Percentiles rank a stretch among this genome's conserved stretches.
phyloP scores from a whole-genome alignment of 2,113 vertebrate genomes.

The Anser brachyrhynchus region DNA sequence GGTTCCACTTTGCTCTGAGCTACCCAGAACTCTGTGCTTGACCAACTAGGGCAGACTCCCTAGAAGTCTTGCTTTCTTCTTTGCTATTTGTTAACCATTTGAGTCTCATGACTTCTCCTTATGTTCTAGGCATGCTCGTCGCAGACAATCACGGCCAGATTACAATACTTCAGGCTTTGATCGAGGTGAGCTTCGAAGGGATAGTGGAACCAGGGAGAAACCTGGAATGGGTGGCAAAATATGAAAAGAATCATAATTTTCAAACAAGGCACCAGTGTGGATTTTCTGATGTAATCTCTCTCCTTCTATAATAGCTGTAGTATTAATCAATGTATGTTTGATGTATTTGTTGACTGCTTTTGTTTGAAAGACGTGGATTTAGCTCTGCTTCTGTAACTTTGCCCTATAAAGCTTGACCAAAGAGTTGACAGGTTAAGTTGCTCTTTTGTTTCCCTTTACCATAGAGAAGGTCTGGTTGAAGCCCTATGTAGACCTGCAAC shows the following conservation, averaged over 20 bases:
- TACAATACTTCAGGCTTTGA: constrained; percentile 61
- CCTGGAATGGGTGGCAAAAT: background rate
- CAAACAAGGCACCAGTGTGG: background rate
- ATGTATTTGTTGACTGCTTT: background rate
- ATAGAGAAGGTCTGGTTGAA: constrained; percentile 81
- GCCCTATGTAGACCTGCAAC: constrained; percentile 82
- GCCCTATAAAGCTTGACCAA: background rate
- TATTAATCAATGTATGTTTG: background rate
- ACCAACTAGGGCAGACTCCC: background rate
- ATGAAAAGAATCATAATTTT: background rate
- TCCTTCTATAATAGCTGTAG: background rate
- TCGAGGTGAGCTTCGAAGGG: constrained; percentile 57
- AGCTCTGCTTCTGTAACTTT: background rate
- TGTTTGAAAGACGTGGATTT: background rate
- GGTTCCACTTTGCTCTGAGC: background rate
- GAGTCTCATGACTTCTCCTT: background rate
- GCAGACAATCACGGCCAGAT: constrained; percentile 40
- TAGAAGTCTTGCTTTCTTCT: background rate
- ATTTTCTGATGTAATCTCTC: background rate
- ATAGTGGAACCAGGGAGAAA: background rate
- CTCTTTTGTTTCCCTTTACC: background rate
- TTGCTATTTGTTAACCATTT: background rate
- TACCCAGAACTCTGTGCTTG: background rate
- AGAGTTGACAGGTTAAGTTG: background rate
- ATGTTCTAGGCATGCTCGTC: constrained; percentile 27